Evolutionary conservation across 2,113 vertebrate genomes (phyloP).

Genomic region (Ptilorrhoa leucosticta): DNA sequence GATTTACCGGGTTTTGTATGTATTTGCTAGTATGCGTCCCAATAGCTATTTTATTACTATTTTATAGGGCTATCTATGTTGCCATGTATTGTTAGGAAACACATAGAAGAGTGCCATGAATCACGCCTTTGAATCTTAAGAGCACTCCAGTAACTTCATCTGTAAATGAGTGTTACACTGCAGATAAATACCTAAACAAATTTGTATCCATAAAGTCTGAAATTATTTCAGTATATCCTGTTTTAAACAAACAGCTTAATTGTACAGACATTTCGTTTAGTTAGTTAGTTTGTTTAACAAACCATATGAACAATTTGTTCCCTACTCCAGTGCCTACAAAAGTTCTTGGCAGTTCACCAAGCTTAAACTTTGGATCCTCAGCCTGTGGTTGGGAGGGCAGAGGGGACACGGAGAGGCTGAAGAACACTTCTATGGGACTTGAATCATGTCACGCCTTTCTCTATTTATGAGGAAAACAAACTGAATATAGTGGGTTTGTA

Average conservation of each 20-base stretch:
- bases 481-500: background rate
- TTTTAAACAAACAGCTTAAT: background rate
- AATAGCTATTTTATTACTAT: background rate
- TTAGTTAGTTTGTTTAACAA: background rate
- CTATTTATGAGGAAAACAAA: background rate
- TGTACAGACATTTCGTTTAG: background rate
- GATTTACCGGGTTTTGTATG: background rate
- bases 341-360: background rate
- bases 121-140: background rate
- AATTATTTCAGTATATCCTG: background rate
- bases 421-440: background rate
- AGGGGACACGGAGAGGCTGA: background rate
- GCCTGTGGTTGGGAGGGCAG: background rate
- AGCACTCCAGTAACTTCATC: background rate
- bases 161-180: background rate
- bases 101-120: background rate
- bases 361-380: background rate
- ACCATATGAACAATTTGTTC: background rate
- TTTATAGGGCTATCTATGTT: background rate
- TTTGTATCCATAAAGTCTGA: background rate
- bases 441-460: background rate
- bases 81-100: background rate
- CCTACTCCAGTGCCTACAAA: background rate
- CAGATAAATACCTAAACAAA: background rate
- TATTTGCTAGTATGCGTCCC: background rate